A percentile compares a stretch with the other conserved stretches of the same genome.
Evolutionary conservation across 2,113 vertebrate species (phyloP).

Genomic region (Echinops telfairi): DNA sequence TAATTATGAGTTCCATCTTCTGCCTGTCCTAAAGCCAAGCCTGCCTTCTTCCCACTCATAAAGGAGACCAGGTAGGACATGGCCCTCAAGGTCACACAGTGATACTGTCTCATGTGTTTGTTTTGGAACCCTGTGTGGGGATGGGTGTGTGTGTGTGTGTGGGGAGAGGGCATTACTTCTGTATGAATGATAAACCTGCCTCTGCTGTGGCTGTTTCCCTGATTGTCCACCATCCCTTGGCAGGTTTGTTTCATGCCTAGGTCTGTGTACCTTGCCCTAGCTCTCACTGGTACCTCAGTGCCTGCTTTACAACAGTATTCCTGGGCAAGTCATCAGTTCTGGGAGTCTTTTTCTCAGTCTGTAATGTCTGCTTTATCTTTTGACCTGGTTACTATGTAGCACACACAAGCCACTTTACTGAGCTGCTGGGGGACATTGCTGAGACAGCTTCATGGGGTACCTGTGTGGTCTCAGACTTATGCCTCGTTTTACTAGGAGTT

Average conservation of each 20-base stretch:
- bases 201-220: background rate
- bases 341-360: background rate
- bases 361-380: rapidly evolving
- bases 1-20: constrained; percentile 14
- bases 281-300: background rate
- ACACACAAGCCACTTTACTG: background rate
- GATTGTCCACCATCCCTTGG: background rate
- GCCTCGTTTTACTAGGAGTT: background rate
- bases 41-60: background rate
- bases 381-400: background rate
- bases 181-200: background rate
- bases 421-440: background rate
- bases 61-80: background rate
- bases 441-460: background rate
- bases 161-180: background rate
- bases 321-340: background rate
- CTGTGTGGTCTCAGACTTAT: background rate
- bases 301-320: background rate
- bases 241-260: background rate
- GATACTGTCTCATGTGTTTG: background rate
- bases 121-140: background rate
- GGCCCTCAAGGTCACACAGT: background rate
- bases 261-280: background rate
- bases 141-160: rapidly evolving
- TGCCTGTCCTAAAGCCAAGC: background rate